Conservation (phyloP, 2,113 vertebrate genomes). For the Thalassarche chlororhynchos region DNA sequence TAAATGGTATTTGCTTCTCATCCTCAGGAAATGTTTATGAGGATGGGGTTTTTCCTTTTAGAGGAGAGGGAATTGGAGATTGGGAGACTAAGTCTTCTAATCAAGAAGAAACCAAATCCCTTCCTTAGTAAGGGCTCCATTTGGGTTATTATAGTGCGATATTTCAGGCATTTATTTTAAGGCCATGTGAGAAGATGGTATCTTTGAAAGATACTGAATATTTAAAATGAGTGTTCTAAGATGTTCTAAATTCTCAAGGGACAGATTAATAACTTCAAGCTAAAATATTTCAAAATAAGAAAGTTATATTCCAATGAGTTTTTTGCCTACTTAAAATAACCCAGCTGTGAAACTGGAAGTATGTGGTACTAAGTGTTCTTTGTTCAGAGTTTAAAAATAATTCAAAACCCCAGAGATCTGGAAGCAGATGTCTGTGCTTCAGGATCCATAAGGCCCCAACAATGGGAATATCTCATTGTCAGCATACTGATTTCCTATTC, state of each 20-base stretch:
- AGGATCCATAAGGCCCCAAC: not conserved
- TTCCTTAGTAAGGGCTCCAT: not conserved
- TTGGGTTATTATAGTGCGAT: not conserved
- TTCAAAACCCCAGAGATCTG: constrained; percentile 33
- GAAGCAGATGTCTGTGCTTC: constrained; percentile 58
- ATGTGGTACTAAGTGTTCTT: constrained; percentile 62
- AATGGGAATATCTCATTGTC: not conserved
- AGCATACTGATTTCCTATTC: not conserved
- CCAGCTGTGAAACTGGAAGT: constrained; percentile 57
- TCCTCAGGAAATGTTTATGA: not conserved
- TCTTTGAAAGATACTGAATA: not conserved
- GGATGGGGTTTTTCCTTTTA: not conserved
- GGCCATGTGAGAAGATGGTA: not conserved
- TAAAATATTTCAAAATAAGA: constrained; percentile 44
- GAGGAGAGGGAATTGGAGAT: not conserved
- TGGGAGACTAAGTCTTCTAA: not conserved
- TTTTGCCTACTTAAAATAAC: constrained; percentile 54
- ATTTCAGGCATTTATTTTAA: constrained; percentile 1
- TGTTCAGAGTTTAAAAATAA: constrained; percentile 61
- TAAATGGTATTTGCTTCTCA: not conserved
- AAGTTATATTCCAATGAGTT: not conserved
- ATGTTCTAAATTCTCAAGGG: not conserved
- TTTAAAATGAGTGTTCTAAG: not conserved
- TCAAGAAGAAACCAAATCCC: not conserved
- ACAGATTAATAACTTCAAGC: constrained; percentile 10